phyloP scores from a whole-genome alignment of 92 coral and sea anemone species.

The Umimayanthus kanabou region DNA sequence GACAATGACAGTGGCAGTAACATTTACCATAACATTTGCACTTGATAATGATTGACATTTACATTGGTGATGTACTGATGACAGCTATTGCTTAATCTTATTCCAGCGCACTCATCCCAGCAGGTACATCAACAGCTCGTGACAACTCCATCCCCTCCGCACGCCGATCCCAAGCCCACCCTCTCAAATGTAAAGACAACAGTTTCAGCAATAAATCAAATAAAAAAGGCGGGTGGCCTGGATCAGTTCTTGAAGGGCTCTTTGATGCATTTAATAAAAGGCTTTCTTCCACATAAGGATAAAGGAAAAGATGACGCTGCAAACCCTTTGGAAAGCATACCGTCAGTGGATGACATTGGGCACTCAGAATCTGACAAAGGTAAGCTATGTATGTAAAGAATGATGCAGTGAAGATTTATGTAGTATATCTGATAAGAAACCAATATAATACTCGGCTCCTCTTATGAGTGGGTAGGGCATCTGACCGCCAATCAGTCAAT shows the following conservation, averaged over 20 bases:
- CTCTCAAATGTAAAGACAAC: conserved; percentile 9
- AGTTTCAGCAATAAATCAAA: conserved; percentile 12
- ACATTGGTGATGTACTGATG: too few relatives aligned
- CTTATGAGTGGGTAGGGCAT: too few relatives aligned
- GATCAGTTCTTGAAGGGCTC: conserved; percentile 30
- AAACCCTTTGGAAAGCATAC: neutral
- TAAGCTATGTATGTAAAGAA: neutral
- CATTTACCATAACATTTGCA: neutral
- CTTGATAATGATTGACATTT: too few relatives aligned
- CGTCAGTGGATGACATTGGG: conserved; percentile 5
- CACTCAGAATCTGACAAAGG: conserved; percentile 21
- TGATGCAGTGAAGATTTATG: too few relatives aligned
- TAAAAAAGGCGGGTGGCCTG: conserved; percentile 15
- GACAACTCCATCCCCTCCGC: neutral
- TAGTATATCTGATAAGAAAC: too few relatives aligned
- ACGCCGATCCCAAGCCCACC: neutral
- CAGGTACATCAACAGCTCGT: neutral
- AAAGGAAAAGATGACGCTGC: neutral
- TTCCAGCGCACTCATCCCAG: conserved; percentile 5
- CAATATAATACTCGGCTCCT: too few relatives aligned
- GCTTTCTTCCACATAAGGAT: conserved; percentile 29
- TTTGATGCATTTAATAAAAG: conserved; percentile 37
- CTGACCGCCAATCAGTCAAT: too few relatives aligned
- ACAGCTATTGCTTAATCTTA: neutral
- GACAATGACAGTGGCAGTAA: neutral